Evolutionary conservation across 2,797 vertebrate species (phyloP).

Genomic region (Benthosema pterotum): DNA sequence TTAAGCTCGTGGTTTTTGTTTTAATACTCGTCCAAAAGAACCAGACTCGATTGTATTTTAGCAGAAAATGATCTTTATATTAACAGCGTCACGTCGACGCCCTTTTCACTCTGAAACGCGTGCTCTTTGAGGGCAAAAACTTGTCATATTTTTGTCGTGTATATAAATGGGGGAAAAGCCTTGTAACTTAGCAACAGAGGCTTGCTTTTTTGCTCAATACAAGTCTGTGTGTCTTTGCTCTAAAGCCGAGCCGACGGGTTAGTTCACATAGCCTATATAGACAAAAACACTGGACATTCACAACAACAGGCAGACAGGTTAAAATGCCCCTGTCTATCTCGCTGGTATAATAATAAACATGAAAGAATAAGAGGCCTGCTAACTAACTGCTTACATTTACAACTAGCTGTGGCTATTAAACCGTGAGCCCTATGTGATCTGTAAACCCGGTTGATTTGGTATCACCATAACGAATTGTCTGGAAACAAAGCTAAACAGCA

Average conservation of each 20-base stretch:
- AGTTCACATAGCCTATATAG: neutral
- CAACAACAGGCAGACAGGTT: too few relatives aligned
- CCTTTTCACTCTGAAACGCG: too few relatives aligned
- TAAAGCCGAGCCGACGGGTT: neutral
- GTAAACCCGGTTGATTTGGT: neutral
- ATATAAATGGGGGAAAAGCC: too few relatives aligned
- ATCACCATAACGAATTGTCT: neutral
- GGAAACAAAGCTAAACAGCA: neutral
- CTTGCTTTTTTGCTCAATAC: too few relatives aligned
- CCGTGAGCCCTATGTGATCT: neutral
- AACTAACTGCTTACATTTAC: slow-evolving; percentile 46
- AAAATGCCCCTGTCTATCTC: neutral
- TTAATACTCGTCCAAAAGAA: too few relatives aligned
- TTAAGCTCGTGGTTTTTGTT: slow-evolving; percentile 41
- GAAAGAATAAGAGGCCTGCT: slow-evolving; percentile 49
- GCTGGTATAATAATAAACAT: slow-evolving; percentile 67
- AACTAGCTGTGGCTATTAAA: neutral
- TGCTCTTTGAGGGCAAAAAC: slow-evolving; percentile 48
- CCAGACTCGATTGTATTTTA: too few relatives aligned
- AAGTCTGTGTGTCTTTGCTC: neutral
- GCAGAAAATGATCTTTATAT: too few relatives aligned
- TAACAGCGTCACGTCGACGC: too few relatives aligned
- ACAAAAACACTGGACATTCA: neutral
- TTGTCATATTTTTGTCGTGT: slow-evolving; percentile 36
- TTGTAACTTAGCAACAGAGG: too few relatives aligned